Percentiles rank a stretch among this genome's conserved stretches.
These are phyloP conservation scores for Diceros bicornis DNA, from an alignment of 2,797 vertebrate genomes.

Conservation along the genomic window DNA sequence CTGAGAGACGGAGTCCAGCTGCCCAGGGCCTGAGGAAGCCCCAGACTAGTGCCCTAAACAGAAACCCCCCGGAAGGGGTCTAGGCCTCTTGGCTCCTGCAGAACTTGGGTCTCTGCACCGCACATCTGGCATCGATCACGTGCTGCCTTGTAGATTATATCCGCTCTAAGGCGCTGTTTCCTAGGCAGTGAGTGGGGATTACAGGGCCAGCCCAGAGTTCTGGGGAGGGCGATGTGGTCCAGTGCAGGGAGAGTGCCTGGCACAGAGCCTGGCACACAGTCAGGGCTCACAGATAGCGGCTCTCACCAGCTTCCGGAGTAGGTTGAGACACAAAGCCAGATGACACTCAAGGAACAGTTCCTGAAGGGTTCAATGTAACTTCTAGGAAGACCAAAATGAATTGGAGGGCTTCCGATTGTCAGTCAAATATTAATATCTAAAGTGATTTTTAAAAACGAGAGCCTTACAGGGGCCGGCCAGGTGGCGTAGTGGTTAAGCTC, in stretches of 20 bases:
- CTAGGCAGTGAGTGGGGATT: not conserved
- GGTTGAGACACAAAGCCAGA: not conserved
- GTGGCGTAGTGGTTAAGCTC: no score
- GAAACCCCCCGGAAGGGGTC: not conserved
- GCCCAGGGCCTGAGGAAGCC: not conserved
- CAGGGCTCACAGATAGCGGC: not conserved
- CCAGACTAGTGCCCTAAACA: not conserved
- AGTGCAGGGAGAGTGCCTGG: not conserved
- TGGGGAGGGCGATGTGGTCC: not conserved
- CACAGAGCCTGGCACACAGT: not conserved
- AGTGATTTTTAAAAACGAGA: not conserved
- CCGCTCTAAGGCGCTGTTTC: not conserved
- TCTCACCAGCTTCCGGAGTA: not conserved
- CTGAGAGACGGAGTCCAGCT: not conserved
- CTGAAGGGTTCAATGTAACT: not conserved
- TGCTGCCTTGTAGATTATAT: not conserved
- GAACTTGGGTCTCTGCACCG: not conserved
- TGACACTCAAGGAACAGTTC: not conserved
- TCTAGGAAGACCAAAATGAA: not conserved
- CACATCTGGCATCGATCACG: not conserved
- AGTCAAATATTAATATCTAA: not conserved
- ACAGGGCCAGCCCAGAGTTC: not conserved
- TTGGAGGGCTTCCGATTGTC: not conserved
- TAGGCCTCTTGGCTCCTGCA: not conserved
- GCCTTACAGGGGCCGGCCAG: not conserved